A percentile compares a stretch with the other conserved stretches of the same genome.
Evolutionary conservation across 2,888 invertebrate species (phyloP).

Genomic region (Augochlorella aurata): DNA sequence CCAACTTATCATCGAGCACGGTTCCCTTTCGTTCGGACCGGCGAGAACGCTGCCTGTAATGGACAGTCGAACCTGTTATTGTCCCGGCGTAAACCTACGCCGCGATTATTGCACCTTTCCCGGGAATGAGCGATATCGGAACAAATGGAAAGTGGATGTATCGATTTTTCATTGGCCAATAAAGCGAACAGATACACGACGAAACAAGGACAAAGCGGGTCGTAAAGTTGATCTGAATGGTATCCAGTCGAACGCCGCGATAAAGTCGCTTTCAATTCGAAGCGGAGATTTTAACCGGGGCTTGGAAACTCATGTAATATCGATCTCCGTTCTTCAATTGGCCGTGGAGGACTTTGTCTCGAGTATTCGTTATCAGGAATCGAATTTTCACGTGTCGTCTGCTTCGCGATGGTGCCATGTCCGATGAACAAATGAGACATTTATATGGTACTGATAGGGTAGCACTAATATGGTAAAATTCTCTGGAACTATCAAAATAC

Average conservation of each 20-base stretch:
- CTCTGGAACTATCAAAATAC: too few species aligned
- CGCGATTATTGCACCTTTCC: slow-evolving; percentile 6
- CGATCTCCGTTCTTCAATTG: too few species aligned
- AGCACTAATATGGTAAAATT: too few species aligned
- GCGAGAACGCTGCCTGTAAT: neutral
- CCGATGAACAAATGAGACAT: too few species aligned
- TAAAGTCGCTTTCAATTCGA: neutral
- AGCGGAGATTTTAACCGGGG: neutral
- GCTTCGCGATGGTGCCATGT: too few species aligned
- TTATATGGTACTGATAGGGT: too few species aligned
- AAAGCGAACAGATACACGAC: neutral
- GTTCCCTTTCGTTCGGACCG: neutral
- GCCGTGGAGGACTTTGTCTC: too few species aligned
- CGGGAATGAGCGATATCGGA: neutral
- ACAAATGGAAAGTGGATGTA: slow-evolving; percentile 10
- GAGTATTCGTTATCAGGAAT: too few species aligned
- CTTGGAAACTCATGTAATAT: neutral
- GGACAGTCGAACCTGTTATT: slow-evolving; percentile 3
- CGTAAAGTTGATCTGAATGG: neutral
- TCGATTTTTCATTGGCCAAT: slow-evolving; percentile 8
- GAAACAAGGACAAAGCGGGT: neutral
- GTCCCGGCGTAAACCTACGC: neutral
- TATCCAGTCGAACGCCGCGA: neutral
- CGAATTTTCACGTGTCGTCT: too few species aligned
- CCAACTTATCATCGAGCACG: slow-evolving; percentile 20